Base-by-base conservation (phyloP, 2,113 vertebrate genomes). In the Lycaon pictus region DNA sequence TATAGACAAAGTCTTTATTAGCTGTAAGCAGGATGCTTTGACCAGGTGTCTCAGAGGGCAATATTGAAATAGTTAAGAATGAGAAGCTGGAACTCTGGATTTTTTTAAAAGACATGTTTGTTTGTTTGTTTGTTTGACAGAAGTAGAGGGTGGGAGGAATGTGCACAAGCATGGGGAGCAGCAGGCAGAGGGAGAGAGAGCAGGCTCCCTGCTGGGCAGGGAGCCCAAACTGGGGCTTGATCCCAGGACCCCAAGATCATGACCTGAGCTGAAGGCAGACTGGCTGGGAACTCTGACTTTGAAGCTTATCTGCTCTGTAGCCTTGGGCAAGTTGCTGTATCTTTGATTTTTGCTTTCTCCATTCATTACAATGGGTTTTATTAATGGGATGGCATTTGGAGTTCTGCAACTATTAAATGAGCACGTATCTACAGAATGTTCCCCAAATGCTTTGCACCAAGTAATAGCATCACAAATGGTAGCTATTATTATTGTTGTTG, bases 21-120 rank as follows among this genome's bases (percentile, higher is more conserved):
- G 37, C n/a, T n/a, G 2, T 6, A 77, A 76, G 20, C 69, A 81
- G 56, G 25, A n/a, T 51, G 7, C 25, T 37, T 62, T 19, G 17
- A 3, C 0, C 1, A 55, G 13, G 5, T 20, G 43, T 76, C 0
- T 72, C 11, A 5, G 13, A 55, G 12, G 32, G 22, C 13, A 9
- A 51, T 11, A 71, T 53, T 48, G 23, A 80, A 16, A 74, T 0
- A 51, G 19, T 23, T 51, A 58, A 91, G 23, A 90, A 90, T 15
- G 53, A 87, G 32, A 74, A 2, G 7, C 5, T 15, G 12, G 29
- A 9, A 67, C 15, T 82, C 63, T n/a, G 37, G 17, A 7, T 43
- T 43, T 43, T 43, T 43, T 43, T 7, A 7, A 43, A 43, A 43
- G 43, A 43, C 43, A 7, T 43, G 43, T 43, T 7, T 43, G 43